Percentiles rank a stretch among this genome's conserved stretches.
phyloP scores from a whole-genome alignment of 2,113 vertebrate genomes.

The Tinamus guttatus region DNA sequence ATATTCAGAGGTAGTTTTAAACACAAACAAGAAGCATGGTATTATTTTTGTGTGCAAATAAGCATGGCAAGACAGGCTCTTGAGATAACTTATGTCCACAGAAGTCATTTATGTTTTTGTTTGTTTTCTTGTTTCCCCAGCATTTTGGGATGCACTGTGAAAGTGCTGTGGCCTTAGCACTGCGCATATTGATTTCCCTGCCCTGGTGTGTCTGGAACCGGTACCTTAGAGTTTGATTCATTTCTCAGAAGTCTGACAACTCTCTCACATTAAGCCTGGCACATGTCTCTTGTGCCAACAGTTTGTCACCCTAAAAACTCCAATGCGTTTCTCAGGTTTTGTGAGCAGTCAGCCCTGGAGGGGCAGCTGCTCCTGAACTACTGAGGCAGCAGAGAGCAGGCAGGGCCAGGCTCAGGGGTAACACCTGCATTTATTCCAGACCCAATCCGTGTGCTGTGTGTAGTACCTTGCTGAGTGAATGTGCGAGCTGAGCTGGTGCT shows the following conservation, averaged over 20 bases:
- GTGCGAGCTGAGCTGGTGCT: not conserved
- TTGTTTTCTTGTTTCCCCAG: not conserved
- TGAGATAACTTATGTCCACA: not conserved
- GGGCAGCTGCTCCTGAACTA: rapidly evolving
- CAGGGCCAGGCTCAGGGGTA: no score
- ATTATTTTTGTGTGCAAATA: not conserved
- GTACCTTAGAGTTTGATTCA: rapidly evolving
- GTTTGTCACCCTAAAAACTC: rapidly evolving
- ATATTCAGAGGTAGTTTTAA: not conserved
- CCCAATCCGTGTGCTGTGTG: rapidly evolving
- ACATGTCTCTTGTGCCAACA: rapidly evolving
- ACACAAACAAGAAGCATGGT: not conserved
- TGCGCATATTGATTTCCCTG: not conserved
- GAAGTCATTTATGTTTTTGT: not conserved
- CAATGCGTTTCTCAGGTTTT: rapidly evolving
- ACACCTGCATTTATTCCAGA: not conserved
- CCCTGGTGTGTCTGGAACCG: rapidly evolving
- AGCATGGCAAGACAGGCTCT: rapidly evolving
- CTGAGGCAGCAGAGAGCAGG: rapidly evolving
- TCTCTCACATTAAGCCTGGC: not conserved
- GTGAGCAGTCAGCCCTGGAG: rapidly evolving
- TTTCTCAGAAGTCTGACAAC: not conserved
- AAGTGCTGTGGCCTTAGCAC: not conserved
- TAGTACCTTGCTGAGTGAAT: rapidly evolving
- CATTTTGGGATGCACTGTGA: not conserved